A percentile compares a stretch with the other conserved stretches of the same genome.
Evolutionary conservation across 1,140 invertebrate genomes (phyloP).

Genomic region (Camponotus vicinus): DNA sequence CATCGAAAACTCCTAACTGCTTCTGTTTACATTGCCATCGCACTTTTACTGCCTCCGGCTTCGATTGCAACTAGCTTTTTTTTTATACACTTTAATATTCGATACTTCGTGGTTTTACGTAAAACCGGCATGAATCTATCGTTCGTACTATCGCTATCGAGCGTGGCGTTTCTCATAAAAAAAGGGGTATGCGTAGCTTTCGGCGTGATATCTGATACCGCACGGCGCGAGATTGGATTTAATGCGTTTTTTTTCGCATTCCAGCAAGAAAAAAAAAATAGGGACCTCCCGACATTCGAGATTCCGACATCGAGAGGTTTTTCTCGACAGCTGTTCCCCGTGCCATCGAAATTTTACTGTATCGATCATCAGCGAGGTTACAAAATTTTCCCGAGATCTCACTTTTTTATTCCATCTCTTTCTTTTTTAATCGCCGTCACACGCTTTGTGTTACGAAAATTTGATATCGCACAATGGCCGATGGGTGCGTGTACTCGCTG

Average conservation of each 20-base stretch:
- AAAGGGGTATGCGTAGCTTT: conserved; percentile 48
- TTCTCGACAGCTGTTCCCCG: conserved; percentile 58
- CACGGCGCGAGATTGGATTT: conserved; percentile 57
- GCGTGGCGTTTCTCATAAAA: conserved; percentile 48
- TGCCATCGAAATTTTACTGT: conserved; percentile 56
- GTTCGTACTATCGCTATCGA: conserved; percentile 41
- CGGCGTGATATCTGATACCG: conserved; percentile 59
- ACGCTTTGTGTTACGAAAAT: conserved; percentile 60
- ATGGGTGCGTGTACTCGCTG: neutral
- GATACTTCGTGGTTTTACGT: conserved; percentile 61
- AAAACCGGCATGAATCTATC: conserved; percentile 36
- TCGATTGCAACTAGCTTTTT: conserved; percentile 4
- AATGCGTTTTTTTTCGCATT: conserved; percentile 56
- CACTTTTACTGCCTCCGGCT: conserved; percentile 49
- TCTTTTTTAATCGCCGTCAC: conserved; percentile 41
- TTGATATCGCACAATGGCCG: conserved; percentile 43
- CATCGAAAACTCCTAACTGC: conserved; percentile 41
- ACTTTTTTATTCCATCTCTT: conserved; percentile 29
- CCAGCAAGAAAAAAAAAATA: neutral
- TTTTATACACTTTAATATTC: conserved; percentile 54
- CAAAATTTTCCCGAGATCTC: conserved; percentile 57
- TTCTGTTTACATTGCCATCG: conserved; percentile 37
- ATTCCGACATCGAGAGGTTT: conserved; percentile 30
- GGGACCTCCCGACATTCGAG: conserved; percentile 29
- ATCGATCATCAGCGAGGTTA: conserved; percentile 56